Percentiles rank a stretch among this genome's conserved stretches.
Conservation (phyloP, 2,888 invertebrate genomes). For the Cylindroiulus punctatus region DNA sequence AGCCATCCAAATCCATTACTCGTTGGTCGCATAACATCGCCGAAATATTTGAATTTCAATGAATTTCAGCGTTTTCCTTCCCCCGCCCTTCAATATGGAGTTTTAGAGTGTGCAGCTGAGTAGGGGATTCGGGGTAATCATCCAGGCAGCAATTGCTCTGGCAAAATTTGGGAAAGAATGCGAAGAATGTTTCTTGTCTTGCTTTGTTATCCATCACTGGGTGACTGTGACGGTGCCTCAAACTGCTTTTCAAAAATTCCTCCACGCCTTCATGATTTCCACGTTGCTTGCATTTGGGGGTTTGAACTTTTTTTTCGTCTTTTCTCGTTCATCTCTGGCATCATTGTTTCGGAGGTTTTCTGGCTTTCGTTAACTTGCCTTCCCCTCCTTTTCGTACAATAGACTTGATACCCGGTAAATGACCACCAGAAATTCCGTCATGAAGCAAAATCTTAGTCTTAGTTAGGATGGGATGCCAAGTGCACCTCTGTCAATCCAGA, state of each 20-base stretch:
- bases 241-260: constrained; percentile 32
- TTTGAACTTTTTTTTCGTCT: neutral
- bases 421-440: neutral
- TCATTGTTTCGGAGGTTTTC: constrained; percentile 26
- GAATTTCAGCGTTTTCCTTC: neutral
- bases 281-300: constrained; percentile 2
- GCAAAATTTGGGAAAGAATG: constrained; percentile 26
- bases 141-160: constrained; percentile 19
- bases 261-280: constrained; percentile 26
- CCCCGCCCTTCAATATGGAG: neutral
- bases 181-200: constrained; percentile 26
- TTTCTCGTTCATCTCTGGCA: constrained; percentile 19
- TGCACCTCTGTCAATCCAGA: too few relatives aligned
- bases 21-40: neutral
- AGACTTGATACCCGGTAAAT: neutral
- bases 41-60: neutral
- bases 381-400: constrained; percentile 19
- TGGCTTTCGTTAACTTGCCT: neutral
- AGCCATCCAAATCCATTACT: neutral
- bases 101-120: neutral
- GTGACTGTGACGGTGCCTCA: constrained; percentile 25
- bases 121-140: constrained; percentile 9
- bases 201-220: constrained; percentile 32
- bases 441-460: neutral
- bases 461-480: neutral